Percentiles rank a stretch among this genome's conserved stretches.
Conservation (phyloP, 2,888 invertebrate species). For the Crioceris asparagi region DNA sequence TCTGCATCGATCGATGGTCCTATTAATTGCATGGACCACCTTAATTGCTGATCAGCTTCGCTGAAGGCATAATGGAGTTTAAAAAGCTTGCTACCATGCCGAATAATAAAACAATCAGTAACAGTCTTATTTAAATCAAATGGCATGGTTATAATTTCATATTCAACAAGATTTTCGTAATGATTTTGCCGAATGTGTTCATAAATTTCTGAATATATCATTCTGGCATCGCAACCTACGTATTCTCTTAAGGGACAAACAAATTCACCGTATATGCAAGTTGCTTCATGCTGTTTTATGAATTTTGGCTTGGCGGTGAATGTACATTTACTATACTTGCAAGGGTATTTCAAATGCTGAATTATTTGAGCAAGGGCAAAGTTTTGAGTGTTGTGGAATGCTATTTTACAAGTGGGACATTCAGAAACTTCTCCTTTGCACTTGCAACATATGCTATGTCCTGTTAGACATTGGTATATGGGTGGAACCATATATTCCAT, state of each 20-base stretch:
- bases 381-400: slow-evolving; percentile 27
- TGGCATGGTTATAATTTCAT: slow-evolving; percentile 19
- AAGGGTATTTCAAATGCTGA: slow-evolving; percentile 26
- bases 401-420: slow-evolving; percentile 29
- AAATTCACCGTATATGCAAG: slow-evolving; percentile 19
- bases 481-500: slow-evolving; percentile 32
- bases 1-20: slow-evolving; percentile 23
- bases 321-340: slow-evolving; percentile 26
- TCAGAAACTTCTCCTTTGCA: slow-evolving; percentile 22
- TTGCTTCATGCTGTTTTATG: slow-evolving; percentile 22
- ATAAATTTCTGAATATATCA: slow-evolving; percentile 22
- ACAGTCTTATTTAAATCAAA: slow-evolving; percentile 17
- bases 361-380: slow-evolving; percentile 29
- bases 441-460: slow-evolving; percentile 29
- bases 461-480: slow-evolving; percentile 29
- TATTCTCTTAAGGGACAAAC: slow-evolving; percentile 22
- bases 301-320: slow-evolving; percentile 19
- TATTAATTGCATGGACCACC: slow-evolving; percentile 23
- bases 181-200: slow-evolving; percentile 45
- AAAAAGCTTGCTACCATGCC: slow-evolving; percentile 22
- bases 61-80: slow-evolving; percentile 24
- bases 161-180: slow-evolving; percentile 26
- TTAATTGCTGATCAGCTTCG: no score
- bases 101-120: slow-evolving; percentile 24
- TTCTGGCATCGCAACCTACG: slow-evolving; percentile 11